Conservation (phyloP, 2,888 invertebrate species). For the Eubasilissa splendida region DNA sequence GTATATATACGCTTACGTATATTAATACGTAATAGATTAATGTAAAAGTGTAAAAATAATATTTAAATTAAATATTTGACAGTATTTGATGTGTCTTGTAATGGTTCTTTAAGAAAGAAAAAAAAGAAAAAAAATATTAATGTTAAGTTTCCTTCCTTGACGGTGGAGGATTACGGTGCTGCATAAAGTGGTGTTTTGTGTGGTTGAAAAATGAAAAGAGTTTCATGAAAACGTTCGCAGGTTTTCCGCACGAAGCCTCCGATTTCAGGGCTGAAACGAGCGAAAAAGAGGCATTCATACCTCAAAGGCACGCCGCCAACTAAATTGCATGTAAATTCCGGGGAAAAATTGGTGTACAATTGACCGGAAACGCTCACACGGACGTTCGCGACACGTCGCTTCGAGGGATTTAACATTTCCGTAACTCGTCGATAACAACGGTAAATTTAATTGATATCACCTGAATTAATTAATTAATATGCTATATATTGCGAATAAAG, state of each 20-base stretch:
- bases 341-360: slow-evolving; percentile 11
- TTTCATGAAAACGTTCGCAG: slow-evolving; percentile 12
- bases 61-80: too few relatives aligned
- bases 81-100: too few relatives aligned
- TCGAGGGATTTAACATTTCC: not conserved
- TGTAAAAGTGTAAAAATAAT: too few relatives aligned
- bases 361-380: slow-evolving; percentile 25
- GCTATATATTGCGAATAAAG: not conserved
- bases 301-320: slow-evolving; percentile 36
- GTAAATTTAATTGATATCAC: not conserved
- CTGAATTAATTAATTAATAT: not conserved
- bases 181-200: too few relatives aligned
- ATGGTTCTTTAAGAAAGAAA: too few relatives aligned
- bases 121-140: too few relatives aligned
- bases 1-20: too few relatives aligned
- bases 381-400: not conserved
- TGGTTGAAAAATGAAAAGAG: not conserved
- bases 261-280: slow-evolving; percentile 31
- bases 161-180: too few relatives aligned
- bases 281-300: slow-evolving; percentile 27
- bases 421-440: not conserved
- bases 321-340: slow-evolving; percentile 38
- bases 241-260: slow-evolving; percentile 32
- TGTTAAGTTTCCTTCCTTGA: too few relatives aligned
- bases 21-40: too few relatives aligned